A percentile compares a stretch with the other conserved stretches of the same genome.
Evolutionary conservation across 2,888 invertebrate species (phyloP).

Genomic region (Nemapogon koenigi): DNA sequence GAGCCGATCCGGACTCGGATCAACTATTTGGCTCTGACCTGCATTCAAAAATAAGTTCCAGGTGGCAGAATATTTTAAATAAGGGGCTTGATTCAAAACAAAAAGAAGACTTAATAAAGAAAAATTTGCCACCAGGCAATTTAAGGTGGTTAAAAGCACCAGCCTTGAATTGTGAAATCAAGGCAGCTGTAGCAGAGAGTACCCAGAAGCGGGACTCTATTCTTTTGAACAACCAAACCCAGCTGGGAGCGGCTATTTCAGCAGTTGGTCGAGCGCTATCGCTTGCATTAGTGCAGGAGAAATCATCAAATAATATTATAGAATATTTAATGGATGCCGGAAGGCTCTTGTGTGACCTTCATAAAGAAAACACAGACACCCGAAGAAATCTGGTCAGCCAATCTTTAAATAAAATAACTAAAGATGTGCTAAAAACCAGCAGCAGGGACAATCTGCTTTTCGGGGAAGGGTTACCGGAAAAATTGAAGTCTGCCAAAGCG

Average conservation of each 20-base stretch:
- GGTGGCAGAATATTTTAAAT: constrained; percentile 8
- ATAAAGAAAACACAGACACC: neutral
- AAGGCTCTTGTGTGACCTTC: constrained; percentile 3
- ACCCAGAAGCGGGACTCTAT: constrained; percentile 4
- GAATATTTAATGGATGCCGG: constrained; percentile 8
- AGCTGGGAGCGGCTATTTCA: neutral
- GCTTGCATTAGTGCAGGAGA: no score
- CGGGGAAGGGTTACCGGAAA: constrained; percentile 7
- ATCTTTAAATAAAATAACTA: constrained; percentile 1
- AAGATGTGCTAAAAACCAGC: constrained; percentile 4
- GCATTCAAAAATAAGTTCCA: constrained; percentile 3
- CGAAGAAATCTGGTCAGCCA: constrained; percentile 1
- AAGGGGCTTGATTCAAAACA: constrained; percentile 2
- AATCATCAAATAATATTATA: no score
- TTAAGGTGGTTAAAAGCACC: constrained; percentile 4
- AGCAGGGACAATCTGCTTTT: constrained; percentile 8
- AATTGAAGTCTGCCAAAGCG: constrained; percentile 7
- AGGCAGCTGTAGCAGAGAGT: constrained; percentile 4
- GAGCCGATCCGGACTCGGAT: no score
- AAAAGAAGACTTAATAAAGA: neutral
- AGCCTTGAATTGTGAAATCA: constrained; percentile 5
- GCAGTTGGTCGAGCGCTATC: constrained; percentile 7
- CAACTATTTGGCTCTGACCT: no score
- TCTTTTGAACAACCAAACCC: constrained; percentile 1
- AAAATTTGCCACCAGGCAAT: constrained; percentile 5